Percentiles rank a stretch among this genome's conserved stretches.
These are phyloP conservation scores for Ranitomeya imitator DNA, from an alignment of 2,113 vertebrate genomes.

Conservation along the genomic window DNA sequence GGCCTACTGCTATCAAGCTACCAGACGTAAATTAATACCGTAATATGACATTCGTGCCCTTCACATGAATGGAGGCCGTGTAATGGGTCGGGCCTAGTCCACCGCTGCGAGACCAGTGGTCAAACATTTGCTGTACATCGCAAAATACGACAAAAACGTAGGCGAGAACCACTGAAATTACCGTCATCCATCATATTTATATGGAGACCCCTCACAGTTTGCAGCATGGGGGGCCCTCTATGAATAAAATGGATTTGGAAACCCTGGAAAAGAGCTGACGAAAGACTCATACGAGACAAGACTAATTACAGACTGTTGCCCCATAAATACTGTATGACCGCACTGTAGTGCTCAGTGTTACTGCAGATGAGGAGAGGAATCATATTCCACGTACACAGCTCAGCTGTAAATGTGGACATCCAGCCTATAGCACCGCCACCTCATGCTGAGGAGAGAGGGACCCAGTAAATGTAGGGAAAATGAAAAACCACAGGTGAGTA, in stretches of 20 bases:
- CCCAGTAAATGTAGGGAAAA: neutral
- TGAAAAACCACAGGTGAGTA: neutral
- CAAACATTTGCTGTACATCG: too few species aligned
- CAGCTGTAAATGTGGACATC: neutral
- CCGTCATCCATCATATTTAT: neutral
- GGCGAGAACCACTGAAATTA: neutral
- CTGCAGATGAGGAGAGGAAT: neutral
- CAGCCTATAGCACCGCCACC: neutral
- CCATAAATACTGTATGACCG: conserved; percentile 20
- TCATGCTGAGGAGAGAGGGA: neutral
- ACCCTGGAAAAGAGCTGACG: neutral
- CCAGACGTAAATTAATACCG: too few species aligned
- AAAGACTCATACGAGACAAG: neutral
- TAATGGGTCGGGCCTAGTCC: neutral
- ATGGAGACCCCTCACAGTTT: neutral
- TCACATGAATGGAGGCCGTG: too few species aligned
- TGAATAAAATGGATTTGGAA: neutral
- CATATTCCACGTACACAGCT: neutral
- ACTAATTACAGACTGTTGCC: neutral
- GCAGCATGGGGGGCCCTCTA: neutral
- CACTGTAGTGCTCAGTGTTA: neutral
- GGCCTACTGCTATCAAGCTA: too few species aligned
- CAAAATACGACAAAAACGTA: neutral
- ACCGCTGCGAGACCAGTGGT: neutral
- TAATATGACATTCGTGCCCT: too few species aligned